These are phyloP conservation scores for Coluber constrictor DNA, from an alignment of 2,797 vertebrate species.

Conservation along the genomic window DNA sequence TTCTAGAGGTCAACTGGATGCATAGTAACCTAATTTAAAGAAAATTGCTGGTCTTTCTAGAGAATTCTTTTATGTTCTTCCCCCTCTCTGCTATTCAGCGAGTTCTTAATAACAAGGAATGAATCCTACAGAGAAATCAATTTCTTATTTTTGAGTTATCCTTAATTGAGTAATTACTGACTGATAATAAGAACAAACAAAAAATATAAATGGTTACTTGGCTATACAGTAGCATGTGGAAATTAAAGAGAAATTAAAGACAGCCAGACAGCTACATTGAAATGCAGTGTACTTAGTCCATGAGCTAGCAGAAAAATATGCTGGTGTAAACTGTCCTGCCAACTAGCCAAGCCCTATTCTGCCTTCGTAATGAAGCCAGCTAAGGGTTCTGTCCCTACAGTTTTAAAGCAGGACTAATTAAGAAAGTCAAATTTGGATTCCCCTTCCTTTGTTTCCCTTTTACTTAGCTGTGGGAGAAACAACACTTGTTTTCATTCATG, in stretches of 20 bases:
- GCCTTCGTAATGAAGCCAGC: background rate
- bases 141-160: background rate
- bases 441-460: background rate
- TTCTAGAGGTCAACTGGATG: background rate
- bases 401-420: background rate
- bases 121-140: background rate
- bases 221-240: background rate
- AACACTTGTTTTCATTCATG: background rate
- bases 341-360: background rate
- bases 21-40: background rate
- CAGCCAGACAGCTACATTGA: background rate
- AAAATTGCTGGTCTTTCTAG: background rate
- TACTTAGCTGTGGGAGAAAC: background rate
- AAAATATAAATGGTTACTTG: background rate
- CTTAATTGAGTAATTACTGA: background rate
- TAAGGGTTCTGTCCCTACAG: background rate
- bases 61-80: background rate
- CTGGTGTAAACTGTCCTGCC: background rate
- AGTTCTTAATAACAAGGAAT: background rate
- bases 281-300: background rate
- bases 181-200: background rate
- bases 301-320: background rate
- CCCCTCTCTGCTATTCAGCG: too few species aligned
- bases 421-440: background rate
- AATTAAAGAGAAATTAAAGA: background rate